Conservation (phyloP, 1,140 invertebrate species). For the Drosophila ironensis region DNA sequence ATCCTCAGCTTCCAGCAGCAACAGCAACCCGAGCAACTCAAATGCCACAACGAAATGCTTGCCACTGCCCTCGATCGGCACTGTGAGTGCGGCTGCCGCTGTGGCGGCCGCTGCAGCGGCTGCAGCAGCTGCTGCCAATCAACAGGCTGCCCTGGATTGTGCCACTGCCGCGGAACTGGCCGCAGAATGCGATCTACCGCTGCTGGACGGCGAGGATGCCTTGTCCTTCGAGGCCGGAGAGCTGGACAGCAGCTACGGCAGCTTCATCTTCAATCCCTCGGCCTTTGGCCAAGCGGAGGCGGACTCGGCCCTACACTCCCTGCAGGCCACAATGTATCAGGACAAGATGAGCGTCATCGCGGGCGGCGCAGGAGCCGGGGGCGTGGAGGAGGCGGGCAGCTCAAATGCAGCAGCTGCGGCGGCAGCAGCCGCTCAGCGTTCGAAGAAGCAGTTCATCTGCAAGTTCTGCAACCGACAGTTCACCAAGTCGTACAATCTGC, state of each 20-base stretch:
- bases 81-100: slow-evolving; percentile 62
- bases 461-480: slow-evolving; percentile 98
- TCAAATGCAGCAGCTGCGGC: slow-evolving; percentile 82
- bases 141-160: slow-evolving; percentile 63
- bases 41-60: slow-evolving; percentile 42
- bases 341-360: slow-evolving; percentile 71
- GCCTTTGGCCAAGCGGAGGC: slow-evolving; percentile 42
- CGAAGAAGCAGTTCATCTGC: slow-evolving; percentile 99
- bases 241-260: slow-evolving; percentile 72
- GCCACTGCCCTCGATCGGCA: slow-evolving; percentile 66
- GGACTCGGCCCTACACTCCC: slow-evolving; percentile 54
- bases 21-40: no score
- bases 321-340: slow-evolving; percentile 78
- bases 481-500: slow-evolving; percentile 98
- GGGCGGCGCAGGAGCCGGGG: neutral
- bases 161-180: slow-evolving; percentile 65
- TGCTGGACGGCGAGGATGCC: slow-evolving; percentile 64
- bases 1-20: slow-evolving; percentile 42
- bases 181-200: slow-evolving; percentile 62
- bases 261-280: slow-evolving; percentile 65
- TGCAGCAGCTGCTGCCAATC: slow-evolving; percentile 57
- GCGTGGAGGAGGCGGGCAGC: slow-evolving; percentile 82
- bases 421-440: slow-evolving; percentile 84
- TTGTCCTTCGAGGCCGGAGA: slow-evolving; percentile 72
- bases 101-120: slow-evolving; percentile 63